Conservation (phyloP, 2,113 vertebrate genomes). For the Scopus umbretta region DNA sequence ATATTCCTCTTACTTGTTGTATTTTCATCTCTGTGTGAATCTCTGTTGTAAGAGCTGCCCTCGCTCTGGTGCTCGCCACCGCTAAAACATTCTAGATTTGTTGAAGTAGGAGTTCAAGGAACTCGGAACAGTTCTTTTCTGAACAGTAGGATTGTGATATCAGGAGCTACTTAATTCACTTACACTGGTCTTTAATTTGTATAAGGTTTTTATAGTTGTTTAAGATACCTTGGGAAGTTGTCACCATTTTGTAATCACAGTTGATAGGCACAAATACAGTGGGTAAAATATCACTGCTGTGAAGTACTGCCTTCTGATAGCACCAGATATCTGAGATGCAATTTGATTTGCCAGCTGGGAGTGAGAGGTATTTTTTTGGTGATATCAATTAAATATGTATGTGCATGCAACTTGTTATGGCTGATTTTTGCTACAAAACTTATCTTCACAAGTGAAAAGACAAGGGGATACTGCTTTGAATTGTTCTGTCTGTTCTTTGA, state of each 20-base stretch:
- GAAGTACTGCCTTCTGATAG: not conserved
- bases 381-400: not conserved
- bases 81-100: not conserved
- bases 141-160: not conserved
- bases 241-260: not conserved
- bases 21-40: not conserved
- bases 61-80: not conserved
- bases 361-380: not conserved
- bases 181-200: not conserved
- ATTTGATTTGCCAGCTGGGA: not conserved
- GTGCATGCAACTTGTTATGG: not conserved
- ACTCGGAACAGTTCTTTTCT: not conserved
- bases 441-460: not conserved
- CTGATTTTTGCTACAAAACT: not conserved
- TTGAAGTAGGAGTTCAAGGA: not conserved
- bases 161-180: not conserved
- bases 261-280: not conserved
- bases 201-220: not conserved
- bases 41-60: not conserved
- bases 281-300: not conserved
- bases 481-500: constrained; percentile 11
- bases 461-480: not conserved
- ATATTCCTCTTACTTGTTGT: not conserved
- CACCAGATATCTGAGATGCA: not conserved
- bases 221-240: constrained; percentile 18